Base-by-base conservation (phyloP, 2,113 vertebrate genomes). In the Catharus bicknelli region DNA sequence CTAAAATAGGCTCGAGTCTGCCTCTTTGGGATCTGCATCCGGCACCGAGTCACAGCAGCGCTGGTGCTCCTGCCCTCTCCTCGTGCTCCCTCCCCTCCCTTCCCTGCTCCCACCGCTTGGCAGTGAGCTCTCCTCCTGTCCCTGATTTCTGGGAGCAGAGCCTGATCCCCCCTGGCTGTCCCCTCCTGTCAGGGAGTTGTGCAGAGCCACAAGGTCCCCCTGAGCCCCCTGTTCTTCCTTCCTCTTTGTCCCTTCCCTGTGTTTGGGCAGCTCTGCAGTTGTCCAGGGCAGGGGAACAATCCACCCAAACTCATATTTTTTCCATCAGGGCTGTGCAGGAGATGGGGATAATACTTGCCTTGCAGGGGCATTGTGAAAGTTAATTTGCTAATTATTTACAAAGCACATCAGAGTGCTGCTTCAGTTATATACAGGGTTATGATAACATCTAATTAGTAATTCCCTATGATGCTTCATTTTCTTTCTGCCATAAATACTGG, bases 381-480 rank as follows among this genome's bases (percentile, higher is more conserved):
- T 88, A 95, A 85, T 94, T 94, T 94, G 67, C 55, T 94, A 94
- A 89, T 95, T 92, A 78, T 93, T 95, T 94, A 75, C 93, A 83
- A 87, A 85, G 84, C 67, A 69, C 78, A 45, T 48, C 51, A 51
- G 82, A 94, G 72, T 59, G 68, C 84, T 96, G 64, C 81, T 89
- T 91, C 78, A 76, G 16, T 91, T 83, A 57, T 67, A 74, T 47
- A 27, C 23, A 11, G 51, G 80, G 36, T 90, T 94, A 85, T 23
- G 68, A 40, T 88, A 89, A 83, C 68, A 83, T 83, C 78, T 96
- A 91, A 91, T 94, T 94, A 93, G 83, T 83, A 72, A 95, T 93
- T 95, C 80, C 61, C 93, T 83, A 42, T 73, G 86, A 89, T 45
- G 30, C 81, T 83, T 93, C 38, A 7, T 95, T 94, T 93, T 94